Percentiles rank a stretch among this genome's conserved stretches.
Evolutionary conservation across 2,113 vertebrate species (phyloP).

Genomic region (Sakesphorus luctuosus): DNA sequence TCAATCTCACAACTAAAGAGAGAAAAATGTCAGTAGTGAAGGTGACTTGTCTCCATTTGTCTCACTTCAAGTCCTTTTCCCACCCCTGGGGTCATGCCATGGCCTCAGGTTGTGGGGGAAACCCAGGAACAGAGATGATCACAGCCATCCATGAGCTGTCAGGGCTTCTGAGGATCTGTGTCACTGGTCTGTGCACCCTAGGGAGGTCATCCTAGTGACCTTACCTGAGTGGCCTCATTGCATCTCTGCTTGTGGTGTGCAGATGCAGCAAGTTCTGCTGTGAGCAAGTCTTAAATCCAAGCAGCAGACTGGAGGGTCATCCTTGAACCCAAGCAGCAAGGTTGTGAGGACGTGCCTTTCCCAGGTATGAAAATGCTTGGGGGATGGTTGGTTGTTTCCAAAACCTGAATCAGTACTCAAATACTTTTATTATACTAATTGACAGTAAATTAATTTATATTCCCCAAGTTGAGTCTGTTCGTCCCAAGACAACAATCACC

Average conservation of each 20-base stretch:
- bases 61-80: background rate
- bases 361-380: background rate
- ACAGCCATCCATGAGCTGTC: slow-evolving; percentile 60
- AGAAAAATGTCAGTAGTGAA: background rate
- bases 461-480: accelerated
- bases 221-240: slow-evolving; percentile 62
- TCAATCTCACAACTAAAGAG: background rate
- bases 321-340: background rate
- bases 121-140: slow-evolving; percentile 37
- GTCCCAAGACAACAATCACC: too few species aligned
- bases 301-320: background rate
- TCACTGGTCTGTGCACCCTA: slow-evolving; percentile 19
- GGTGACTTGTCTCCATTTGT: background rate
- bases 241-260: background rate
- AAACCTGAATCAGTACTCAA: background rate
- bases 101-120: slow-evolving; percentile 69
- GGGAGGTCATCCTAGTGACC: slow-evolving; percentile 54
- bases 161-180: slow-evolving; percentile 62
- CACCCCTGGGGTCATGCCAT: slow-evolving; percentile 68
- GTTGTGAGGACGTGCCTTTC: background rate
- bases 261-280: background rate
- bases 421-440: background rate
- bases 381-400: background rate
- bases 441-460: background rate
- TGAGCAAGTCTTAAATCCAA: background rate